phyloP scores from a whole-genome alignment of 2,113 vertebrate species.

The Herpetotheres cachinnans region DNA sequence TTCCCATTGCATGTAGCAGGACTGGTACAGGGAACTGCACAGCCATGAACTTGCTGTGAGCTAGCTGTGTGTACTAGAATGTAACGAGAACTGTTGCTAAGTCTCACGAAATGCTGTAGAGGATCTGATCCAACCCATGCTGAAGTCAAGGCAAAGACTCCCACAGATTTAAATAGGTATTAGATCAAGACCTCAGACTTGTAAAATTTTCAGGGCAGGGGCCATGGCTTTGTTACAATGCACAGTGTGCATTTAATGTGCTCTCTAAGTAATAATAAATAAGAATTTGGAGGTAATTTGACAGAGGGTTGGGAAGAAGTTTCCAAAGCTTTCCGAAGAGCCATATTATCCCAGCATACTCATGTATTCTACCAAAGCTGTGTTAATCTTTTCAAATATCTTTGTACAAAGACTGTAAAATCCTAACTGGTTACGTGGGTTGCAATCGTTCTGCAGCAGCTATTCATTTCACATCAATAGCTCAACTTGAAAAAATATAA shows the following conservation, averaged over 20 bases:
- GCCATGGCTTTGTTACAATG: background rate
- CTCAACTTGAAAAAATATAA: background rate
- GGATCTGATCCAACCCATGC: background rate
- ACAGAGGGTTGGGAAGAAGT: background rate
- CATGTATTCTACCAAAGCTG: background rate
- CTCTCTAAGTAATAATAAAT: slow-evolving; percentile 24
- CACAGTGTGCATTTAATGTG: background rate
- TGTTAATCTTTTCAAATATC: background rate
- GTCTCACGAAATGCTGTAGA: background rate
- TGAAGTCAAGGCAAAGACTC: slow-evolving; percentile 28
- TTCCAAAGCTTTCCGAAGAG: slow-evolving; percentile 18
- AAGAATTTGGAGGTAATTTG: slow-evolving; percentile 21
- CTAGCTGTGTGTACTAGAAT: background rate
- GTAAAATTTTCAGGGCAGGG: slow-evolving; percentile 29
- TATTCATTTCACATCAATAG: background rate
- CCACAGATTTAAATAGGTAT: slow-evolving; percentile 28
- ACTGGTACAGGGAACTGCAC: background rate
- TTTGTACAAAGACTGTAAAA: slow-evolving; percentile 10
- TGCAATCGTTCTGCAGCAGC: background rate
- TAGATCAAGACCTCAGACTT: slow-evolving; percentile 1
- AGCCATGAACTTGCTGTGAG: background rate
- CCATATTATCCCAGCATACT: background rate
- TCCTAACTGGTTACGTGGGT: background rate
- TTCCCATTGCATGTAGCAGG: background rate
- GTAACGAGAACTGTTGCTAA: background rate